A percentile compares a stretch with the other conserved stretches of the same genome.
Conservation (phyloP, 1,140 invertebrate species). For the Aphaenogaster rudis region DNA sequence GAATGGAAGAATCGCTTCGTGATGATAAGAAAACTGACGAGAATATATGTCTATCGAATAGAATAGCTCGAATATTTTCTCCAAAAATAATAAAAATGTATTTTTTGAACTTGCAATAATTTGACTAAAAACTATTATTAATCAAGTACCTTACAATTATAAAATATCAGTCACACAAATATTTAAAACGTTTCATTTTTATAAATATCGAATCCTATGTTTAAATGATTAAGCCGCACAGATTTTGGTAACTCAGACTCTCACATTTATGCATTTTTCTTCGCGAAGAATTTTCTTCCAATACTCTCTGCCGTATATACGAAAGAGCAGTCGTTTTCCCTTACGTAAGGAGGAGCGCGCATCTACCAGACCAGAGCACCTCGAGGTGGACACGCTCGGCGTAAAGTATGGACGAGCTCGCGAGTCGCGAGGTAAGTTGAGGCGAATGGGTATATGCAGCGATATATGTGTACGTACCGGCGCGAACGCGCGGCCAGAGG, state of each 20-base stretch:
- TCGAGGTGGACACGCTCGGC: conserved; percentile 17
- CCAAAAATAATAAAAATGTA: neutral
- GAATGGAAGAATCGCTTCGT: neutral
- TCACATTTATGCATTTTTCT: neutral
- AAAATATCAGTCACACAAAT: neutral
- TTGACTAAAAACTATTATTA: neutral
- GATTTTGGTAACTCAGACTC: neutral
- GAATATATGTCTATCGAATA: neutral
- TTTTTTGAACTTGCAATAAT: neutral
- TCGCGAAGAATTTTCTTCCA: too few species aligned
- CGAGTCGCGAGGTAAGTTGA: conserved; percentile 69
- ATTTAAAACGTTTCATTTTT: neutral
- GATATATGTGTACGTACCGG: conserved; percentile 69
- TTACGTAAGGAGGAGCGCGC: neutral
- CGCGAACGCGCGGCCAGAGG: conserved; percentile 70
- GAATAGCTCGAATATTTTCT: neutral
- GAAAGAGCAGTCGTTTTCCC: neutral
- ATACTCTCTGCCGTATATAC: neutral
- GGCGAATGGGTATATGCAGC: conserved; percentile 71
- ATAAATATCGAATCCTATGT: neutral
- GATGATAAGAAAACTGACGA: neutral
- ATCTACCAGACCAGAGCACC: neutral
- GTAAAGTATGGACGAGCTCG: conserved; percentile 54
- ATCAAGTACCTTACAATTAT: neutral
- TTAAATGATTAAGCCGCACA: neutral